Conservation (phyloP, 2,113 vertebrate genomes). For the Rallus limicola region DNA sequence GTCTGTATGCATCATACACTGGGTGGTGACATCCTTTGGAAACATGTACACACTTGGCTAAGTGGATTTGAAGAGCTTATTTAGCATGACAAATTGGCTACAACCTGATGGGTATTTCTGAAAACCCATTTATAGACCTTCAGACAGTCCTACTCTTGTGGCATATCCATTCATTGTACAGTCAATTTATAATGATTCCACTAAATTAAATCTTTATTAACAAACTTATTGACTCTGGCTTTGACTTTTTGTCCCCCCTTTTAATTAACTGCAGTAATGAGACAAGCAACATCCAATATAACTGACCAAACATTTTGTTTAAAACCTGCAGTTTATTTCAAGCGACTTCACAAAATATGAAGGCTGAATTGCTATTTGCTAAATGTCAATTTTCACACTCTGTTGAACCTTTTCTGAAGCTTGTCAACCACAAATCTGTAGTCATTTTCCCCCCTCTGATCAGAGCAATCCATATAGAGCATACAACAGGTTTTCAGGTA, state of each 20-base stretch:
- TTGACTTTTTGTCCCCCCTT: conserved; percentile 15
- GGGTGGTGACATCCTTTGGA: not conserved
- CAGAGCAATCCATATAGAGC: conserved; percentile 13
- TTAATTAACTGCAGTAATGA: conserved; percentile 68
- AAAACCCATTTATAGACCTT: conserved; percentile 17
- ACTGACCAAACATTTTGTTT: conserved; percentile 41
- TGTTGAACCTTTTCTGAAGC: conserved; percentile 53
- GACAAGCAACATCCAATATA: conserved; percentile 29
- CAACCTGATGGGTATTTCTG: conserved; percentile 42
- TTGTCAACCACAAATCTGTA: conserved; percentile 37
- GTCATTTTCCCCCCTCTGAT: conserved; percentile 5
- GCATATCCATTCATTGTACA: conserved; percentile 35
- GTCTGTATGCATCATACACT: not conserved
- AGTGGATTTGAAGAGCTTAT: conserved; percentile 45
- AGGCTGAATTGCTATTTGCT: conserved; percentile 27
- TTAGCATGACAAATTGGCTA: conserved; percentile 28
- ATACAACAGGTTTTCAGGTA: conserved; percentile 9
- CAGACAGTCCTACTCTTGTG: not conserved
- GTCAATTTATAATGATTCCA: conserved; percentile 51
- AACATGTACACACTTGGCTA: not conserved
- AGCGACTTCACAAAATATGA: not conserved
- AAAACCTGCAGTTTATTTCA: conserved; percentile 26
- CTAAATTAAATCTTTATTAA: conserved; percentile 60
- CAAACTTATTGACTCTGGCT: conserved; percentile 39
- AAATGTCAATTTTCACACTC: conserved; percentile 64